phyloP scores from a whole-genome alignment of 2,113 vertebrate genomes.

The Lophochroa leadbeateri region DNA sequence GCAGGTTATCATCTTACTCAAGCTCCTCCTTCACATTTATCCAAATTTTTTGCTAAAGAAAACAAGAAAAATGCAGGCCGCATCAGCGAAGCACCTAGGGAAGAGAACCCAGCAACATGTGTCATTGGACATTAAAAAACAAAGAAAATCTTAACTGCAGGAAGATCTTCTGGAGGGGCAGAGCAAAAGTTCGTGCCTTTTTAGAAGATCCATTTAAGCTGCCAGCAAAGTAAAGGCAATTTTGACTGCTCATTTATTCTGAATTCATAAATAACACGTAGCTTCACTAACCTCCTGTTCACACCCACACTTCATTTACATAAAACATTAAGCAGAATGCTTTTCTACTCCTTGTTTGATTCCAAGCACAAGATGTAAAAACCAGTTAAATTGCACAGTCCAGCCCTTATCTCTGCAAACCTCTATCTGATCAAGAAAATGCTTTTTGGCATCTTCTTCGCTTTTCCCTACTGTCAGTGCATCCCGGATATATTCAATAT shows the following conservation, averaged over 20 bases:
- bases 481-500: slow-evolving; percentile 96
- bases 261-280: slow-evolving; percentile 43
- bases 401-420: slow-evolving; percentile 98
- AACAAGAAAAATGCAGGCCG: background rate
- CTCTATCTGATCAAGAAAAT: slow-evolving; percentile 97
- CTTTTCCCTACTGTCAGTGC: slow-evolving; percentile 91
- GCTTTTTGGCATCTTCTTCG: slow-evolving; percentile 91
- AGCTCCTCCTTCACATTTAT: background rate
- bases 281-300: background rate
- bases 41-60: background rate
- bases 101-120: background rate
- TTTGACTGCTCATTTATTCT: slow-evolving; percentile 11
- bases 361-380: slow-evolving; percentile 94
- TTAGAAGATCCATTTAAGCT: slow-evolving; percentile 22
- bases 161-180: background rate
- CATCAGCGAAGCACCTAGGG: background rate
- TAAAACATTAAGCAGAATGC: slow-evolving; percentile 81
- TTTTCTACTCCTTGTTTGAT: slow-evolving; percentile 98
- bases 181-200: background rate
- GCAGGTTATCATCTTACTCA: background rate
- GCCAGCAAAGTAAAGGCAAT: slow-evolving; percentile 29
- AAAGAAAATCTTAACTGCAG: background rate
- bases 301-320: background rate
- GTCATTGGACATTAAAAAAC: background rate
- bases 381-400: slow-evolving; percentile 99